A percentile compares a stretch with the other conserved stretches of the same genome.
phyloP scores from a whole-genome alignment of 2,797 vertebrate species.

The Urophycis tenuis region DNA sequence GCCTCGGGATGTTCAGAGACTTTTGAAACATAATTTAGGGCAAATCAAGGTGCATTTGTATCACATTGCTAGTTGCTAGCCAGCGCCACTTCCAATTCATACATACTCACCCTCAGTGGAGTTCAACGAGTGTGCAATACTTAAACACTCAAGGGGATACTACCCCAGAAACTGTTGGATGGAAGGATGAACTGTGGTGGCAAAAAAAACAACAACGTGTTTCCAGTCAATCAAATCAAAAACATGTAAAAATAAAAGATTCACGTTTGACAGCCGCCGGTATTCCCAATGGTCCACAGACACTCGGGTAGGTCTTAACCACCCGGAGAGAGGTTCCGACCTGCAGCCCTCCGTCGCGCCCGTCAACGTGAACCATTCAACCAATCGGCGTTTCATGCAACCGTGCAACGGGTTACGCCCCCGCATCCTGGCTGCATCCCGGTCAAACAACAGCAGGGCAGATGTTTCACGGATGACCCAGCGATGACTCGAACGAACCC shows the following conservation, averaged over 20 bases:
- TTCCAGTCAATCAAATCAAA: neutral
- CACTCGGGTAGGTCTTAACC: neutral
- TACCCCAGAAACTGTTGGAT: neutral
- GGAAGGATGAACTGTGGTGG: neutral
- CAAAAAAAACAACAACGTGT: neutral
- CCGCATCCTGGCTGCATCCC: constrained; percentile 22
- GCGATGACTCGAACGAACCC: constrained; percentile 33
- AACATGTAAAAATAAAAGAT: neutral
- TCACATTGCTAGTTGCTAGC: neutral
- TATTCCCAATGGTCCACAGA: neutral
- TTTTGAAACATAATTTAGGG: neutral
- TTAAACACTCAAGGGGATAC: neutral
- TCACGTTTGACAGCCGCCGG: neutral
- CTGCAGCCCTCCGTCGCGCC: constrained; percentile 10
- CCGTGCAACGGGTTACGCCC: constrained; percentile 33
- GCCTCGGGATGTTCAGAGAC: constrained; percentile 60
- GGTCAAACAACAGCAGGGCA: constrained; percentile 4
- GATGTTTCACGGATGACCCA: constrained; percentile 32
- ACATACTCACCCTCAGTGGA: neutral
- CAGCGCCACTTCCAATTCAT: neutral
- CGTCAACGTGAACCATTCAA: constrained; percentile 18
- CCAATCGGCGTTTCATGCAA: constrained; percentile 24
- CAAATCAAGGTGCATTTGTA: neutral
- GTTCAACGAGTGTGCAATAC: neutral
- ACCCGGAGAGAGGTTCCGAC: neutral